Base-by-base conservation (phyloP, 1,140 invertebrate genomes). In the Triops cancriformis region DNA sequence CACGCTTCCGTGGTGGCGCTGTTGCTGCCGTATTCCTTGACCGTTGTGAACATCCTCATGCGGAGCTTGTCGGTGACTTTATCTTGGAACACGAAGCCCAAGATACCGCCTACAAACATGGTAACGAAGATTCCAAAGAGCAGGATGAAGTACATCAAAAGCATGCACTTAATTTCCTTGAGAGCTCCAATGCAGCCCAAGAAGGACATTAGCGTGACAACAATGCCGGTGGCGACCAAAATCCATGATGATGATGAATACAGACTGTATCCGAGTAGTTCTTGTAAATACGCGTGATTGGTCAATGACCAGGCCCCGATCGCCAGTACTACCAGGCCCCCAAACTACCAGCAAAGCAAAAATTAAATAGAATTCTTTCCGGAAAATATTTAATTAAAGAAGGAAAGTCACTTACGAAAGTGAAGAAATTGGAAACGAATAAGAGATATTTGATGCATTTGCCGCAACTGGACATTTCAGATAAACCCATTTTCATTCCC, bases 111-210 rank as follows among this genome's bases (percentile, higher is more conserved):
- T 80, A 96, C 91, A 79, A 96, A 84, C 89, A 96, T 91, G 75
- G 91, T 91, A 76, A 96, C 91, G 83, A 95, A 95, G 76, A 96
- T 89, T 78, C 95, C 86, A 81, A 95, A 90, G 28, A 96, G 87
- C 23, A 94, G 87, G 81, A 95, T 92, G 84, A 94, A 94, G 84
- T 96, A 96, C 93, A 95, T 87, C 28, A 90, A 88, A 9, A 96
- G 87, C 89, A 96, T 90, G 83, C 93, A 96, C 84, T 94, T 94
- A 77, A 96, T 90, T 87, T 96, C 94, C 80, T 91, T 93, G 18
- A 92, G 88, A 6, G 94, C 93, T 23, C 94, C 94, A 74, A 94
- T 86, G 83, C 94, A 95, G 37, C 94, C 94, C 78, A 96, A 88
- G 82, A 94, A 91, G 5, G 93, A 91, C 28, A 95, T 89, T 45